Evolutionary conservation across 2,797 vertebrate genomes (phyloP).

Genomic region (Sciurus carolinensis): DNA sequence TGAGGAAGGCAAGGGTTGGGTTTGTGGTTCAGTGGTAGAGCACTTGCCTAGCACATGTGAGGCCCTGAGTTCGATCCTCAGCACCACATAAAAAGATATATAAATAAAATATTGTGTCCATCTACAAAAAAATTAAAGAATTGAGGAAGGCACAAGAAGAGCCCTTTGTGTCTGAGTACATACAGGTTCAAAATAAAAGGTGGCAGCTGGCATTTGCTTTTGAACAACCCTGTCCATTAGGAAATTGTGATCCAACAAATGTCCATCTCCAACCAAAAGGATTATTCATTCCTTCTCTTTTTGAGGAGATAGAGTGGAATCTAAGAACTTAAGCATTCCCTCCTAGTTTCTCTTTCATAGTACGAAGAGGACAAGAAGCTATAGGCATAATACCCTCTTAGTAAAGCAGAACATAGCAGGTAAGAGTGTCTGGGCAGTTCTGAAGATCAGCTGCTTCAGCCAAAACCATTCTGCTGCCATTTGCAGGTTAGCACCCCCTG

Average conservation of each 20-base stretch:
- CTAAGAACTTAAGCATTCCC: not conserved
- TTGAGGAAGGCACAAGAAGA: not conserved
- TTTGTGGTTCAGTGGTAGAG: no score
- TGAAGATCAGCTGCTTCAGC: not conserved
- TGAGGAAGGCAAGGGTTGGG: not conserved
- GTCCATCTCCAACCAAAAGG: not conserved
- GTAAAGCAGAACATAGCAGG: not conserved
- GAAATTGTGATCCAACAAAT: not conserved
- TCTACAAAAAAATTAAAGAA: not conserved
- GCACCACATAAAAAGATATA: no score
- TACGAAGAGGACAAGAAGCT: not conserved
- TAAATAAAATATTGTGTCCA: no score
- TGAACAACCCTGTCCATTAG: not conserved
- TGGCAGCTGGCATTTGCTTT: conserved; percentile 9
- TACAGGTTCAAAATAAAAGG: not conserved
- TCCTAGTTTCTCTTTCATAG: not conserved
- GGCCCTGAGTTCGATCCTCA: no score
- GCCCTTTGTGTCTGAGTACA: not conserved
- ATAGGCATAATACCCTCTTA: not conserved
- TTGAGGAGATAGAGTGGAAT: not conserved
- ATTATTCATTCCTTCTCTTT: not conserved
- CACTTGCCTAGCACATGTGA: no score
- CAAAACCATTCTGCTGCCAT: not conserved
- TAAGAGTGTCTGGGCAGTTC: not conserved
- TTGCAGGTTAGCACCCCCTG: not conserved